Base-by-base conservation (phyloP, 2,888 invertebrate genomes). In the Agrochola circellaris region DNA sequence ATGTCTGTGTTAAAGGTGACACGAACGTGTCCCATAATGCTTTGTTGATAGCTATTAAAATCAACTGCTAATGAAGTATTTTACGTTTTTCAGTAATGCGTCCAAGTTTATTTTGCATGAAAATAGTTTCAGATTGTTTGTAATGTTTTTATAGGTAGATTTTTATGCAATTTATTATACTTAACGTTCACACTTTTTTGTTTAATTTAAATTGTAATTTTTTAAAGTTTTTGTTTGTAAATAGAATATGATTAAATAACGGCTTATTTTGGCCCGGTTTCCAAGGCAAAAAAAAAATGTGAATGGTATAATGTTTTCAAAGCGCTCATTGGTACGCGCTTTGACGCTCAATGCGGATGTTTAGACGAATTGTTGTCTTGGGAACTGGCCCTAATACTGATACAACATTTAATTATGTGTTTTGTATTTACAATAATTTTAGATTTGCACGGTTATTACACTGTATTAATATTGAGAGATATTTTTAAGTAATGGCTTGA, bases 21-120 rank as follows among this genome's bases (percentile, higher is more conserved):
- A 30, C 2, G 4, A 30, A 45, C 48, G 6, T 48, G 11, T 20
- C 66, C 4, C 20, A 4, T 66, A 23, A 66, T 30, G 30, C 23
- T 6, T 34, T 66, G 8, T 30, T 66, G 23, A 23, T 30, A 67
- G 17, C n/a, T 38, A 68, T 38, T 68, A 38, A 70, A 72, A 72
- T 72, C 48, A 51, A 70, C 70, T 70, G 8, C 68, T 34, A 11
- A 56, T 11, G 64, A 64, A 34, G 26, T 45, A n/a, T 72, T 6
- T 77, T 34, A 34, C n/a, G 56, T 68, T 68, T 68, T 4, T 58
- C 9, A 38, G n/a, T 54, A 54, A 30, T 34, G 17, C 7, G 56
- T 68, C 11, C 1, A 20, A 58, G 7, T 56, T 81, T 68, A 64
- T 75, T 85, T 84, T 84, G 84, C 84, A 84, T 85, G 84, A 70